Percentiles rank a stretch among this genome's conserved stretches.
Conservation (phyloP, 2,888 invertebrate genomes). For the Notocelia uddmanniana region DNA sequence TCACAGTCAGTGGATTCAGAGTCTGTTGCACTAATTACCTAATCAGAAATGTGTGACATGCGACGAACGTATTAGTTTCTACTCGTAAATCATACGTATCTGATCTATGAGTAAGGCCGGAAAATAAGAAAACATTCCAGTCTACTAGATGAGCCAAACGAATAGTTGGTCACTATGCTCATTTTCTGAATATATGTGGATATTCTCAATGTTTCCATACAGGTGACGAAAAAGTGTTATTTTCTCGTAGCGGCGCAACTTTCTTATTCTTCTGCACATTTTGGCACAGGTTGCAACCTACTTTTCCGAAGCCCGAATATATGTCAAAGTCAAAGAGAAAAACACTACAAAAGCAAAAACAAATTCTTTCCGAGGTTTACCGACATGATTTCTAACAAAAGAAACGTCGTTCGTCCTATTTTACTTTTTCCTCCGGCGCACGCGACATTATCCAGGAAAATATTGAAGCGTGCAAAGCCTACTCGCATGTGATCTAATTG, state of each 20-base stretch:
- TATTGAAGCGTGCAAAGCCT: slow-evolving; percentile 40
- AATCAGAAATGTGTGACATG: slow-evolving; percentile 19
- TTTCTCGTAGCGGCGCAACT: not conserved
- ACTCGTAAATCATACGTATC: slow-evolving; percentile 3
- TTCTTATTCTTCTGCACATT: not conserved
- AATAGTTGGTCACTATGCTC: not conserved
- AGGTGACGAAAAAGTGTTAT: not conserved
- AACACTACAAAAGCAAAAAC: slow-evolving; percentile 25
- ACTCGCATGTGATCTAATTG: slow-evolving; percentile 81
- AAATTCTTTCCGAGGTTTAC: slow-evolving; percentile 22
- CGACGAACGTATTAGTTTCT: not conserved
- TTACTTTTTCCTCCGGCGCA: not conserved
- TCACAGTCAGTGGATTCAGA: not conserved
- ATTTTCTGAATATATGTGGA: not conserved
- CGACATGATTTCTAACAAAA: slow-evolving; percentile 10
- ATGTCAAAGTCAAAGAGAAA: slow-evolving; percentile 2
- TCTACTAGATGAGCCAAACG: too few species aligned
- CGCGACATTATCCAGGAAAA: slow-evolving; percentile 38
- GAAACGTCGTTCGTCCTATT: slow-evolving; percentile 15
- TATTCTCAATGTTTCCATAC: not conserved
- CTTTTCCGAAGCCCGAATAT: not conserved
- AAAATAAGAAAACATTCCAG: not conserved
- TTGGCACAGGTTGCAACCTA: slow-evolving; percentile 24
- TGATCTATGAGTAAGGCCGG: slow-evolving; percentile 12
- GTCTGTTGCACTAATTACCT: slow-evolving; percentile 19